phyloP scores from a whole-genome alignment of 92 coral and sea anemone genomes.

The Porites evermanni region DNA sequence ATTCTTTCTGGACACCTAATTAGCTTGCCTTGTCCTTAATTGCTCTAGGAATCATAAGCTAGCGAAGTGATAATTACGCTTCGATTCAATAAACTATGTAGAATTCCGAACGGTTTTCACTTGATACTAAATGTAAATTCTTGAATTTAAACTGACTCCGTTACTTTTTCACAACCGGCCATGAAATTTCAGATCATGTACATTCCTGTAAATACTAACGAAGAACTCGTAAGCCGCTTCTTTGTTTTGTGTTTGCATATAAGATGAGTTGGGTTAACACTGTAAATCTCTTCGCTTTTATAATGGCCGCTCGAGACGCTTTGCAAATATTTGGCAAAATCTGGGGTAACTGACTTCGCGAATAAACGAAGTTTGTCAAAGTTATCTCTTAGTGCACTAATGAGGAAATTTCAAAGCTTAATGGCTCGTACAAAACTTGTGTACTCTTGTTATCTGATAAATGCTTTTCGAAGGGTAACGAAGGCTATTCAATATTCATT shows the following conservation, averaged over 20 bases:
- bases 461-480: slow-evolving; percentile 41
- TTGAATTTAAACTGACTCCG: not conserved
- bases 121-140: not conserved
- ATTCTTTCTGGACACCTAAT: slow-evolving; percentile 49
- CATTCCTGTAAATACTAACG: slow-evolving; percentile 35
- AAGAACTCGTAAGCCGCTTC: slow-evolving; percentile 34
- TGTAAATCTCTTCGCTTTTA: slow-evolving; percentile 57
- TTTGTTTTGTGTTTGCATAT: slow-evolving; percentile 83
- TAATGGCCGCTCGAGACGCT: slow-evolving; percentile 51
- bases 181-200: slow-evolving; percentile 33
- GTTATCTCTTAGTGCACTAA: not conserved
- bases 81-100: slow-evolving; percentile 2
- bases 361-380: not conserved
- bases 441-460: not conserved
- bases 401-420: not conserved
- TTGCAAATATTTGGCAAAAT: slow-evolving; percentile 50
- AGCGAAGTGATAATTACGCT: slow-evolving; percentile 37
- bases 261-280: slow-evolving; percentile 70
- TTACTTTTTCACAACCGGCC: not conserved
- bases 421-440: slow-evolving; percentile 2
- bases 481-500: slow-evolving; percentile 58
- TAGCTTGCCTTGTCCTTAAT: slow-evolving; percentile 53
- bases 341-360: not conserved
- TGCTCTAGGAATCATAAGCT: slow-evolving; percentile 36
- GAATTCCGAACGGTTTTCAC: slow-evolving; percentile 6